Conservation (phyloP, 2,888 invertebrate genomes). For the Julus scanicus region DNA sequence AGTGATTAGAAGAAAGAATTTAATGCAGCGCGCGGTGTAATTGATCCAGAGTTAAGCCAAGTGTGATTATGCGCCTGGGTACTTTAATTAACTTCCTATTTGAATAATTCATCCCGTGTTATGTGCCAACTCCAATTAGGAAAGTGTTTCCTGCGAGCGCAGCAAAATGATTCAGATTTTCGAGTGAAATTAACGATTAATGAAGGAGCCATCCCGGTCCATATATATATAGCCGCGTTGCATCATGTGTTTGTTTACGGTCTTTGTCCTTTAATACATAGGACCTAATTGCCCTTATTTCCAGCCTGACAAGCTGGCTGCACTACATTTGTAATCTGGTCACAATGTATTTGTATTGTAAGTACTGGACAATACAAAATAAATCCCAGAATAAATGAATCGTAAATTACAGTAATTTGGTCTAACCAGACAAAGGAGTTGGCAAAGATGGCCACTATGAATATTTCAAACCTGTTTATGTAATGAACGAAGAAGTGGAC, state of each 20-base stretch:
- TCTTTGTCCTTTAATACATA: not conserved
- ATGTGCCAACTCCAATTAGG: slow-evolving; percentile 20
- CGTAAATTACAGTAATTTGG: no score
- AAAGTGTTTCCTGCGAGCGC: not conserved
- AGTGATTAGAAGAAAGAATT: not conserved
- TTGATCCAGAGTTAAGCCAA: not conserved
- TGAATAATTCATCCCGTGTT: slow-evolving; percentile 4
- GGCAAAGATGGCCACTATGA: no score
- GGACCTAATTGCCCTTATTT: not conserved
- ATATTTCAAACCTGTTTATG: no score
- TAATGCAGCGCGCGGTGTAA: not conserved
- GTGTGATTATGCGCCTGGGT: not conserved
- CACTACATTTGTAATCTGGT: not conserved
- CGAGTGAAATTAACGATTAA: not conserved
- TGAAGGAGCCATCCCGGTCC: not conserved
- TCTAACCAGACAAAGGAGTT: no score
- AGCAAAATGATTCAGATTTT: not conserved
- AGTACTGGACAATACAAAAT: no score
- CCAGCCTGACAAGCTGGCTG: not conserved
- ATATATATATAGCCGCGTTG: not conserved
- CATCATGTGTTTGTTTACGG: no score
- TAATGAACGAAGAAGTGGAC: no score
- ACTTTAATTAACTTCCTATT: slow-evolving; percentile 9
- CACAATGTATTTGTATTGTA: not conserved
- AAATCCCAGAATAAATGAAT: no score